Evolutionary conservation across 2,113 vertebrate genomes (phyloP).

Genomic region (Labeo catla): DNA sequence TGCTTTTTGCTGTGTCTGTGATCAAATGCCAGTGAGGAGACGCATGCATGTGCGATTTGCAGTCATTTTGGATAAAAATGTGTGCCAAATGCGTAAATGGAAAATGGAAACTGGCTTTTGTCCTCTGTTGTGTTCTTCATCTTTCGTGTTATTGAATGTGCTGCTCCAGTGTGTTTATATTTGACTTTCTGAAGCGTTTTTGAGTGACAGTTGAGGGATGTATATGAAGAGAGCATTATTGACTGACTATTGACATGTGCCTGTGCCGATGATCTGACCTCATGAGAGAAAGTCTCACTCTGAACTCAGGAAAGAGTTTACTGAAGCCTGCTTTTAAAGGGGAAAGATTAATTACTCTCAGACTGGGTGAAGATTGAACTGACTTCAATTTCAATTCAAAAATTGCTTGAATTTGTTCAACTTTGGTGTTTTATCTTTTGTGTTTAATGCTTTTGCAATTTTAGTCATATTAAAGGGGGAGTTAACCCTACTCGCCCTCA

Average conservation of each 20-base stretch:
- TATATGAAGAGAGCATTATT: neutral
- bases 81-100: neutral
- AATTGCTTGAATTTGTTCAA: neutral
- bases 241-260: constrained; percentile 5
- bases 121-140: neutral
- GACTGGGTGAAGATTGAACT: neutral
- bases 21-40: neutral
- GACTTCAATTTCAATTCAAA: neutral
- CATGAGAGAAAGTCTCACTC: neutral
- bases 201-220: neutral
- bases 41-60: neutral
- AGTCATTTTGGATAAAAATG: neutral
- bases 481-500: neutral
- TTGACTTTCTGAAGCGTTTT: neutral
- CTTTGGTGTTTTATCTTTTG: neutral
- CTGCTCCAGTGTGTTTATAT: neutral
- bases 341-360: neutral
- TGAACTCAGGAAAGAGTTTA: neutral
- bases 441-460: neutral
- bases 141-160: neutral
- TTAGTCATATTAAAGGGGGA: neutral
- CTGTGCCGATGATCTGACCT: neutral
- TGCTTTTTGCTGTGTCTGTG: neutral
- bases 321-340: neutral
- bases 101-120: neutral